Percentiles rank a stretch among this genome's conserved stretches.
phyloP scores from a whole-genome alignment of 2,113 vertebrate species.

The Rattus rattus region DNA sequence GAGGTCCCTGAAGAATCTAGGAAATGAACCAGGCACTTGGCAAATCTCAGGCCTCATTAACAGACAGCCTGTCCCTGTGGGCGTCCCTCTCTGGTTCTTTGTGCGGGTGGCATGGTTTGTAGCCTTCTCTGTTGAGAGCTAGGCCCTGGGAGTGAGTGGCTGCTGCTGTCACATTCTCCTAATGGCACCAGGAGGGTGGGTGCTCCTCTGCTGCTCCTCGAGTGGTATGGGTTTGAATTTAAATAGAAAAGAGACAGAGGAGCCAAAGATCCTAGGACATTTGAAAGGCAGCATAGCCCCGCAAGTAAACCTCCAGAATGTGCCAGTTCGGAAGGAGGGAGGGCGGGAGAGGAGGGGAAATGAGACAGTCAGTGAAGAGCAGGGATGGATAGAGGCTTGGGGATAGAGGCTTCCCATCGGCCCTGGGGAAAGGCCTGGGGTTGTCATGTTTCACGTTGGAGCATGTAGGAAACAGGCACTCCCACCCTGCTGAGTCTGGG shows the following conservation, averaged over 20 bases:
- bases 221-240: constrained; percentile 50
- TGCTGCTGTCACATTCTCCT: neutral
- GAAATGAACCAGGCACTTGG: neutral
- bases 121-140: neutral
- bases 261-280: constrained; percentile 31
- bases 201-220: neutral
- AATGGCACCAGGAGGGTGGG: neutral
- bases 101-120: neutral
- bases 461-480: neutral
- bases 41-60: neutral
- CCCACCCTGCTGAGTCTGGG: neutral
- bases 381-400: neutral
- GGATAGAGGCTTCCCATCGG: neutral
- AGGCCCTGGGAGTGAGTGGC: neutral
- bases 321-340: neutral
- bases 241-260: constrained; percentile 28
- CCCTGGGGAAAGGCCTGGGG: no score
- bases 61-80: neutral
- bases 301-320: neutral
- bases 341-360: neutral
- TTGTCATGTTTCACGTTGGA: neutral
- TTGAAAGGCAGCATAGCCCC: constrained; percentile 59
- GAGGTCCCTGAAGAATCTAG: neutral
- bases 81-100: neutral
- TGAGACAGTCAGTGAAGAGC: neutral